Evolutionary conservation across 2,797 vertebrate genomes (phyloP).

Genomic region (Eurystomus glaucurus): DNA sequence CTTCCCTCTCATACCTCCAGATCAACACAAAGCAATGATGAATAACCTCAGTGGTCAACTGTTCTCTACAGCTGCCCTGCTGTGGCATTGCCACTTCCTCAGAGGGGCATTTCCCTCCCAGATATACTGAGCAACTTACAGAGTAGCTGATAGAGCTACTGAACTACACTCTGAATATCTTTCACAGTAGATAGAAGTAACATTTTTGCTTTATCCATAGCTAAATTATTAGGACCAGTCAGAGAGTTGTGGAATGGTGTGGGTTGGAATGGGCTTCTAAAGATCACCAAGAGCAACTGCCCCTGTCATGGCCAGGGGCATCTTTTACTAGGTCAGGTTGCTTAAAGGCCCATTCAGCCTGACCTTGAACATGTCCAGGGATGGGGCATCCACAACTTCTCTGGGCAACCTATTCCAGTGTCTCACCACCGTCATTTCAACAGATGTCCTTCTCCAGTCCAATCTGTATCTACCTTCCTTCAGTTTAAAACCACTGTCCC

Average conservation of each 20-base stretch:
- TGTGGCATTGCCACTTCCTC: not conserved
- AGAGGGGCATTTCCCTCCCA: not conserved
- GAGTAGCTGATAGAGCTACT: not conserved
- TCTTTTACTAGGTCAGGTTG: not conserved
- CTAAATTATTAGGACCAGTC: not conserved
- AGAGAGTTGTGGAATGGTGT: not conserved
- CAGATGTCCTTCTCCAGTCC: not conserved
- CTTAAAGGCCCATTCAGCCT: not conserved
- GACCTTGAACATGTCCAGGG: not conserved
- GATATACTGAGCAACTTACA: not conserved
- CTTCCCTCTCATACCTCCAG: not conserved
- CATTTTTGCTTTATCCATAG: not conserved
- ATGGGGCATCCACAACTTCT: not conserved
- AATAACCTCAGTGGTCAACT: not conserved
- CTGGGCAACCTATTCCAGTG: not conserved
- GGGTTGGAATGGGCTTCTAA: not conserved
- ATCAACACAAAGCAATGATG: not conserved
- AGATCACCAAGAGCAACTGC: not conserved
- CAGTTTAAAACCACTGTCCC: not conserved
- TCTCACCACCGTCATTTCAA: not conserved
- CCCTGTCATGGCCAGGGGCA: not conserved
- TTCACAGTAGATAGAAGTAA: not conserved
- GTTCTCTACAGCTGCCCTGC: not conserved
- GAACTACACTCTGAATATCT: not conserved
- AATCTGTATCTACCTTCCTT: not conserved